phyloP scores from a whole-genome alignment of 2,888 invertebrate genomes.

The Spilosoma lubricipeda region DNA sequence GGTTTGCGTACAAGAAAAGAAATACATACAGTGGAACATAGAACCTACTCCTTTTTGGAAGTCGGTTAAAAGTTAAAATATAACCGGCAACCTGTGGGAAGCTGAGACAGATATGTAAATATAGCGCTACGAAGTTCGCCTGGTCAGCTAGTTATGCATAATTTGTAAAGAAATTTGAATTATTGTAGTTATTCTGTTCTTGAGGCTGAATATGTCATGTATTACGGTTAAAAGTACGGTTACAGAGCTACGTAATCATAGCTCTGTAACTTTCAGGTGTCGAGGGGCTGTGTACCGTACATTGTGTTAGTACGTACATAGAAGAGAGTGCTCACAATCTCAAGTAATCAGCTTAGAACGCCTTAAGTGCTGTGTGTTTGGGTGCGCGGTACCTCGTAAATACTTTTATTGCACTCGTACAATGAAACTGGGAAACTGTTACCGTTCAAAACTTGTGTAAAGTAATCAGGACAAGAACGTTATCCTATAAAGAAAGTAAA shows the following conservation, averaged over 20 bases:
- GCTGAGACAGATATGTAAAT: too few species aligned
- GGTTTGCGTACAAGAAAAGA: too few species aligned
- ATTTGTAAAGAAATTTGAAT: too few species aligned
- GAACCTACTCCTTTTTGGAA: too few species aligned
- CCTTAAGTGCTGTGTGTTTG: conserved; percentile 1
- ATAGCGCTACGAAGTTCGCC: too few species aligned
- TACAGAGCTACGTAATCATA: too few species aligned
- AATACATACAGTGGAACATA: too few species aligned
- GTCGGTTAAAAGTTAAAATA: too few species aligned
- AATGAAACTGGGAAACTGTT: conserved; percentile 4
- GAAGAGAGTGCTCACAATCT: not conserved
- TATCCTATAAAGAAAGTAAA: not conserved
- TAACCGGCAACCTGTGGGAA: too few species aligned
- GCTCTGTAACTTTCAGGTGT: not conserved
- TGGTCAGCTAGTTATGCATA: too few species aligned
- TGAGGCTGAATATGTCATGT: too few species aligned
- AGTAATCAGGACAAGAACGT: not conserved
- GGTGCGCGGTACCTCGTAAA: conserved; percentile 12
- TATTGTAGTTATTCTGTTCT: not conserved
- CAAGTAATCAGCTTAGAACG: conserved; percentile 14
- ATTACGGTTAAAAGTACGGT: too few species aligned
- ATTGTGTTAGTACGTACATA: not conserved
- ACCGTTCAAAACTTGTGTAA: not conserved
- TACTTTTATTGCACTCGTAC: not conserved
- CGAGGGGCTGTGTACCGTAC: not conserved